These are phyloP conservation scores for Hiodon alosoides DNA, from an alignment of 2,113 vertebrate species.

Conservation along the genomic window DNA sequence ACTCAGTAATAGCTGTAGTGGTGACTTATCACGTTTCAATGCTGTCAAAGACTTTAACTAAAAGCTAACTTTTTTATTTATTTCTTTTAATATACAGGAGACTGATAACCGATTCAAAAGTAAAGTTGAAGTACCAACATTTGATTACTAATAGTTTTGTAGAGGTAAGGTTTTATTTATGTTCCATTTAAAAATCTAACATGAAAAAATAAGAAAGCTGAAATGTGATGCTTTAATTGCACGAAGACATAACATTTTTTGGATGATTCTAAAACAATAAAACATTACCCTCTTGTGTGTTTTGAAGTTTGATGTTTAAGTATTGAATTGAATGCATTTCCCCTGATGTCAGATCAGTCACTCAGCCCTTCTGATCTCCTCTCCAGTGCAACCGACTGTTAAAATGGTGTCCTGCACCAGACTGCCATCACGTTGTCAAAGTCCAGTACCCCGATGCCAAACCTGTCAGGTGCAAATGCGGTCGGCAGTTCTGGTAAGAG, in stretches of 20 bases:
- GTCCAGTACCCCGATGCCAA: constrained; percentile 98
- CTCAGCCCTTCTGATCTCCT: constrained; percentile 12
- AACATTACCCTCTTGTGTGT: too few species aligned
- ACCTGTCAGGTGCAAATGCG: constrained; percentile 97
- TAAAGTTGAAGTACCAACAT: constrained; percentile 99
- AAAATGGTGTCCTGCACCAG: constrained; percentile 98
- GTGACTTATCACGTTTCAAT: neutral
- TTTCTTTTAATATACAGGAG: constrained; percentile 68
- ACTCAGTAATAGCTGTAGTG: neutral
- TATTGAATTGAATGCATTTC: neutral
- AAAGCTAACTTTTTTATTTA: constrained; percentile 29
- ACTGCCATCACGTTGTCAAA: constrained; percentile 99
- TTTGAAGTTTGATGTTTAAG: too few species aligned
- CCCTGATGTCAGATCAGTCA: neutral
- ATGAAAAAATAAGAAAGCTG: neutral
- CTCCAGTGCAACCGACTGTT: constrained; percentile 96
- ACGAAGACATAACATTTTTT: neutral
- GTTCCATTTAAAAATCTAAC: neutral
- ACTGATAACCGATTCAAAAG: constrained; percentile 99
- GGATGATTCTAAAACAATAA: too few species aligned
- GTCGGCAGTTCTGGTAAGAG: constrained; percentile 95
- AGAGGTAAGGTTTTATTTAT: constrained; percentile 78
- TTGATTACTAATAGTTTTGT: constrained; percentile 99
- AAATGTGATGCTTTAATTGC: neutral
- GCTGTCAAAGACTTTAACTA: constrained; percentile 11